Conservation (phyloP, 2,797 vertebrate species). For the Labroides dimidiatus region DNA sequence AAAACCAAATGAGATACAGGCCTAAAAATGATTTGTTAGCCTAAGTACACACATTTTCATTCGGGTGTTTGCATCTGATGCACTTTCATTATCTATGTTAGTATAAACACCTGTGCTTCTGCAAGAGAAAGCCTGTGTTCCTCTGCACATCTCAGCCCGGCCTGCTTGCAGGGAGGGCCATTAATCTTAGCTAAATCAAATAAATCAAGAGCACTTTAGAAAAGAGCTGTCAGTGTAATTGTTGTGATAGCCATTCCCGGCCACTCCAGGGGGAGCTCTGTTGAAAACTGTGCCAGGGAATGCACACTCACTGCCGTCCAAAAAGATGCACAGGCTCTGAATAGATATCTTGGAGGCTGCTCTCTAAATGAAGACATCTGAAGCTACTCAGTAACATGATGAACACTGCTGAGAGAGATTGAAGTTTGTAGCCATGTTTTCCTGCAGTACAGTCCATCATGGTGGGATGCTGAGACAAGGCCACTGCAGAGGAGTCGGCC, state of each 20-base stretch:
- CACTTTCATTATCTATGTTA: slow-evolving; percentile 31
- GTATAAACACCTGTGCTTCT: slow-evolving; percentile 45
- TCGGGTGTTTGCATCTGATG: slow-evolving; percentile 16
- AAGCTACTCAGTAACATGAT: slow-evolving; percentile 35
- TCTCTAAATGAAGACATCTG: slow-evolving; percentile 54
- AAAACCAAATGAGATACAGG: not conserved
- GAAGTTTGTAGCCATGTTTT: slow-evolving; percentile 31
- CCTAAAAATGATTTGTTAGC: slow-evolving; percentile 34
- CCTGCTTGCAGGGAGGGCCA: slow-evolving; percentile 63
- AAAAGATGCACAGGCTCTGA: slow-evolving; percentile 48
- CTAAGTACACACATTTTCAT: slow-evolving; percentile 1
- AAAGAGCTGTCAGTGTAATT: slow-evolving; percentile 82
- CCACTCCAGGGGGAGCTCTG: slow-evolving; percentile 70
- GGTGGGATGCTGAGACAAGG: slow-evolving; percentile 49
- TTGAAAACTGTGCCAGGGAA: slow-evolving; percentile 75
- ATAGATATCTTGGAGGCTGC: slow-evolving; percentile 34
- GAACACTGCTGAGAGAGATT: slow-evolving; percentile 35
- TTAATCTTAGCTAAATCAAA: slow-evolving; percentile 82
- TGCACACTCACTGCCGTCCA: slow-evolving; percentile 49
- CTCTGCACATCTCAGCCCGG: slow-evolving; percentile 44
- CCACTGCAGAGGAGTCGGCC: slow-evolving; percentile 35
- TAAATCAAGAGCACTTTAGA: slow-evolving; percentile 83
- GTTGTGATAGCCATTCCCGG: slow-evolving; percentile 76
- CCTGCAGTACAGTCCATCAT: slow-evolving; percentile 18
- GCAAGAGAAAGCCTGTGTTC: slow-evolving; percentile 27